Percentiles rank a stretch among this genome's conserved stretches.
These are phyloP conservation scores for Rachycentron canadum DNA, from an alignment of 2,797 vertebrate species.

Conservation along the genomic window DNA sequence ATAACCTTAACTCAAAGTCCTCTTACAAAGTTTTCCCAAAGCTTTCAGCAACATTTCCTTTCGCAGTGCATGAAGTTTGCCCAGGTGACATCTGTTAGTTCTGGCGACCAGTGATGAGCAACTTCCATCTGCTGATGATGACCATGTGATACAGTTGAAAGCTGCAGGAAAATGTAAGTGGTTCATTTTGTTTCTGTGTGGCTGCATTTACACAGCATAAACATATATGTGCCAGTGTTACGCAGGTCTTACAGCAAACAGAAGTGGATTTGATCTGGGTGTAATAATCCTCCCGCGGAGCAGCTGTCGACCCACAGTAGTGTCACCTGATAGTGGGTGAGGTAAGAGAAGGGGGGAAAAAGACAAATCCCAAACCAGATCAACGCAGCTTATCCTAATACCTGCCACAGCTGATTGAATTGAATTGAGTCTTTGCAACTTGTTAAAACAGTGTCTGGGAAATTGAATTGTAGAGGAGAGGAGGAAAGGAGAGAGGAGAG, in stretches of 20 bases:
- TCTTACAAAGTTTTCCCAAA: background rate
- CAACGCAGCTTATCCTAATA: constrained; percentile 67
- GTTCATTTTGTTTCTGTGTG: background rate
- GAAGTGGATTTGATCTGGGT: constrained; percentile 35
- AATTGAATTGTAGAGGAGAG: constrained; percentile 31
- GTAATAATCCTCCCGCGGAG: constrained; percentile 52
- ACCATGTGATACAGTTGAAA: background rate
- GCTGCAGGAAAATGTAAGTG: background rate
- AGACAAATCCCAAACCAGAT: constrained; percentile 73
- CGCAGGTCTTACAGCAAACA: constrained; percentile 22
- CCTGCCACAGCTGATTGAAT: constrained; percentile 64
- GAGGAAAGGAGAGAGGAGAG: background rate
- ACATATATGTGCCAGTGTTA: background rate
- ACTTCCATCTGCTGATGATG: background rate
- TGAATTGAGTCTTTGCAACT: constrained; percentile 52
- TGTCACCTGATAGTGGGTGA: constrained; percentile 46
- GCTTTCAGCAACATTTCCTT: background rate
- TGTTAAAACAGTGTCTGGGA: constrained; percentile 36
- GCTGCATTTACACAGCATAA: background rate
- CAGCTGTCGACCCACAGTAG: constrained; percentile 56
- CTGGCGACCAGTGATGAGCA: background rate
- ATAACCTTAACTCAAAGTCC: background rate
- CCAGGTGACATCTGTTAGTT: constrained; percentile 4
- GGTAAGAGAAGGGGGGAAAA: constrained; percentile 39
- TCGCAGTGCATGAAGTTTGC: background rate